phyloP scores from a whole-genome alignment of 2,113 vertebrate species.

The Seriola dumerili region DNA sequence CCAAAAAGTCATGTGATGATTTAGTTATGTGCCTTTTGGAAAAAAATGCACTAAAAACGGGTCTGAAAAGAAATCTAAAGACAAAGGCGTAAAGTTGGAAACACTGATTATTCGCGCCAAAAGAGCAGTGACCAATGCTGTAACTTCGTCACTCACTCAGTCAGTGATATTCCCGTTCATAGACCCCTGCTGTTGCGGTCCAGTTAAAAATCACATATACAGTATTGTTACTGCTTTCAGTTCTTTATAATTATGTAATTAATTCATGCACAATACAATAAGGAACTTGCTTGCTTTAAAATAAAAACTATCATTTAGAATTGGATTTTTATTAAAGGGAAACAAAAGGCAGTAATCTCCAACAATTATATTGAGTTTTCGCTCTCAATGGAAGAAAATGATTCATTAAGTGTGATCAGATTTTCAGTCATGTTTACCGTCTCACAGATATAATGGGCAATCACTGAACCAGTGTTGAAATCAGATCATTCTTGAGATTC shows the following conservation, averaged over 20 bases:
- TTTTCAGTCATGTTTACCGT: conserved; percentile 63
- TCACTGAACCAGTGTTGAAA: conserved; percentile 48
- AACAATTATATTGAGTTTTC: conserved; percentile 30
- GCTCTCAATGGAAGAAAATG: conserved; percentile 32
- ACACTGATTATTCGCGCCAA: too few species aligned
- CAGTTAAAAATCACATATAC: not conserved
- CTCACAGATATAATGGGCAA: conserved; percentile 68
- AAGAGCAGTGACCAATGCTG: too few species aligned
- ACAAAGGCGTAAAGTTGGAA: too few species aligned
- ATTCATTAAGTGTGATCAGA: conserved; percentile 47
- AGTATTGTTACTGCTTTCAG: not conserved
- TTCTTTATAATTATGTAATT: conserved; percentile 18
- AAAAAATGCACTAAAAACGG: too few species aligned
- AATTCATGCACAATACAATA: not conserved
- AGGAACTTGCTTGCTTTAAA: conserved; percentile 19
- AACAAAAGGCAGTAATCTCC: conserved; percentile 56
- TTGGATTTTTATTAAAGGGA: conserved; percentile 46
- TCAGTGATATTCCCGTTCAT: too few species aligned
- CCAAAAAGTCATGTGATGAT: too few species aligned
- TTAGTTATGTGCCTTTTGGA: too few species aligned
- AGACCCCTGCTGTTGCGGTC: too few species aligned
- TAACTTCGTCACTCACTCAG: too few species aligned
- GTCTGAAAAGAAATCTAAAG: too few species aligned
- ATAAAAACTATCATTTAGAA: conserved; percentile 42
- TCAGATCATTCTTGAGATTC: conserved; percentile 52